Percentiles rank a stretch among this genome's conserved stretches.
phyloP scores from a whole-genome alignment of 2,113 vertebrate species.

The Cyanoderma ruficeps region DNA sequence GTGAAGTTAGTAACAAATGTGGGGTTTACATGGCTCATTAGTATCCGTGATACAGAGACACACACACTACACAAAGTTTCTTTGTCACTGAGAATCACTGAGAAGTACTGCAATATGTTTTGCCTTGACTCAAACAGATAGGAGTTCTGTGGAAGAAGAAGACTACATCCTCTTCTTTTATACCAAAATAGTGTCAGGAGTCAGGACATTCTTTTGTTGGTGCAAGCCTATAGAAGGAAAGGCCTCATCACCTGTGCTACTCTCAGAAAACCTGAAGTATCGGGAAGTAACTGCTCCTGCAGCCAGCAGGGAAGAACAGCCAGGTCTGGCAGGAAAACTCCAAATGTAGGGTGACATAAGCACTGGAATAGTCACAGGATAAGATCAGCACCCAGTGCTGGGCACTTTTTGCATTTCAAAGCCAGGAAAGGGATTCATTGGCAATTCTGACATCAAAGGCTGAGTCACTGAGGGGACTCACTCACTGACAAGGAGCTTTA shows the following conservation, averaged over 20 bases:
- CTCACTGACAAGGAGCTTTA: background rate
- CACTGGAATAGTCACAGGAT: background rate
- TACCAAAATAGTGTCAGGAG: background rate
- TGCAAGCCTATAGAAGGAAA: background rate
- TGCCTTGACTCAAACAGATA: background rate
- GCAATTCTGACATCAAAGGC: background rate
- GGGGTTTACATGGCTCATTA: background rate
- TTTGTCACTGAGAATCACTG: background rate
- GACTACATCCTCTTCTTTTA: background rate
- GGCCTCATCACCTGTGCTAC: background rate
- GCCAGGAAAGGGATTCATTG: background rate
- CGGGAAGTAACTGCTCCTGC: background rate
- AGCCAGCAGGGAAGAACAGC: background rate
- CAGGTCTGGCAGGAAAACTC: background rate
- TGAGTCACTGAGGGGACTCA: background rate
- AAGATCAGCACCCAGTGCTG: background rate
- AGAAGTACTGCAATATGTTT: background rate
- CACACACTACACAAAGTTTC: conserved; percentile 16
- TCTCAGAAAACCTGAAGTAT: background rate
- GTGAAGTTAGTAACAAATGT: conserved; percentile 15
- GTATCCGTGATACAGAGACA: conserved; percentile 36
- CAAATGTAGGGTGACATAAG: background rate
- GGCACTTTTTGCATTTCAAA: background rate
- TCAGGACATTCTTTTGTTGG: background rate
- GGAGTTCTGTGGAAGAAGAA: background rate